Evolutionary conservation across 2,797 vertebrate species (phyloP).

Genomic region (Lagodon rhomboides): DNA sequence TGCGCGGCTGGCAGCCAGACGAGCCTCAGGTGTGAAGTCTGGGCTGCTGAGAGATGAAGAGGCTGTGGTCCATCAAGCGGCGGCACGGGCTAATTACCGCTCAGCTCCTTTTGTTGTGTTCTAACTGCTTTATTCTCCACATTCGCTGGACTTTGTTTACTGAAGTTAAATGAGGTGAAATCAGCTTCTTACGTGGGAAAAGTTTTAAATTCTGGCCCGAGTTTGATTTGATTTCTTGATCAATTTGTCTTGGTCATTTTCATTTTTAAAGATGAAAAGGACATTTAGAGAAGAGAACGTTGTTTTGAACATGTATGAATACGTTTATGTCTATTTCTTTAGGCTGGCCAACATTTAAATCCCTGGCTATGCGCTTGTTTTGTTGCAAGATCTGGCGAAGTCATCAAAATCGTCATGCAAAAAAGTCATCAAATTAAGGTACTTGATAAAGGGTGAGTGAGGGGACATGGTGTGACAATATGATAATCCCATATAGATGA

Average conservation of each 20-base stretch:
- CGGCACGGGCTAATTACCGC: conserved; percentile 26
- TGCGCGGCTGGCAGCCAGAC: conserved; percentile 45
- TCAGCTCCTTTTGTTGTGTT: neutral
- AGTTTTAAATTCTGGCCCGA: neutral
- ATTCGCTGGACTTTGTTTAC: neutral
- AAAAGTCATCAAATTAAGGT: neutral
- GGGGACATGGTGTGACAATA: neutral
- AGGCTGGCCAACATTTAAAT: neutral
- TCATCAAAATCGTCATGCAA: neutral
- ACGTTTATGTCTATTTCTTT: neutral
- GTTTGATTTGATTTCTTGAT: too few relatives aligned
- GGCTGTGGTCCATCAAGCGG: conserved; percentile 40
- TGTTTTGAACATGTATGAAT: neutral
- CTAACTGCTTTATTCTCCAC: neutral
- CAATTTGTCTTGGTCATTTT: neutral
- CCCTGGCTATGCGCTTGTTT: neutral
- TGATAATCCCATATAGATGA: neutral
- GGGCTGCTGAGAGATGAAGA: conserved; percentile 47
- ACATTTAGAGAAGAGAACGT: neutral
- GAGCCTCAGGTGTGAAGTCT: conserved; percentile 65
- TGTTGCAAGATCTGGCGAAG: neutral
- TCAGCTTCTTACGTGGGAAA: neutral
- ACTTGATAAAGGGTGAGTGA: neutral
- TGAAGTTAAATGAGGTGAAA: neutral
- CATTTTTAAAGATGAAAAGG: neutral